These are phyloP conservation scores for Passer domesticus DNA, from an alignment of 2,113 vertebrate species.

Conservation along the genomic window DNA sequence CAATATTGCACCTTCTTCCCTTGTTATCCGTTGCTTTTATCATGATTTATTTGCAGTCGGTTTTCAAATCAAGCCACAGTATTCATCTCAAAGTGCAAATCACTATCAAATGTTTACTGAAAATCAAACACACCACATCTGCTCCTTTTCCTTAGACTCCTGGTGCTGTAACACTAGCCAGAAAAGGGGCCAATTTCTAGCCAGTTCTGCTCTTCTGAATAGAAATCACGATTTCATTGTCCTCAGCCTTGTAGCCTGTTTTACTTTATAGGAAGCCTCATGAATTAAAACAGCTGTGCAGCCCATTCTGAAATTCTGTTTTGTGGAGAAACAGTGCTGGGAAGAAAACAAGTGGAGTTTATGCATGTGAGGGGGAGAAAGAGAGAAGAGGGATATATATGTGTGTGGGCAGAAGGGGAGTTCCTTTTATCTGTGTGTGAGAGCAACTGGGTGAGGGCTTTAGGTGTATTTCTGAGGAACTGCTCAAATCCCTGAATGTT, in stretches of 20 bases:
- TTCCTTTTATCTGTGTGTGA: not conserved
- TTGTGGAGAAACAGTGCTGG: not conserved
- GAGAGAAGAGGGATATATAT: not conserved
- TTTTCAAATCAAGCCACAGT: constrained; percentile 6
- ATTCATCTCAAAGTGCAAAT: constrained; percentile 44
- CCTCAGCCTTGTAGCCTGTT: constrained; percentile 33
- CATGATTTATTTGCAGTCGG: constrained; percentile 19
- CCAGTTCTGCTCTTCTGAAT: constrained; percentile 30
- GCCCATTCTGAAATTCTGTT: not conserved
- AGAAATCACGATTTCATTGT: constrained; percentile 52
- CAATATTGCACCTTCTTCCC: constrained; percentile 7
- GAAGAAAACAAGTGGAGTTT: not conserved
- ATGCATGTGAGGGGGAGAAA: not conserved
- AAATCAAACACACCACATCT: constrained; percentile 43
- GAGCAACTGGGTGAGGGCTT: not conserved
- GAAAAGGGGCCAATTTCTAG: constrained; percentile 44
- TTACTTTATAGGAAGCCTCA: constrained; percentile 25
- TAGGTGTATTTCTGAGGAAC: not conserved
- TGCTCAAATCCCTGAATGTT: not conserved
- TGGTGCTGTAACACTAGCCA: not conserved
- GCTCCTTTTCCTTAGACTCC: constrained; percentile 10
- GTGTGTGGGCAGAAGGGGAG: not conserved
- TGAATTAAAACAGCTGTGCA: constrained; percentile 51
- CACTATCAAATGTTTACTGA: constrained; percentile 53
- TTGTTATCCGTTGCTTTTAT: constrained; percentile 9